phyloP scores from a whole-genome alignment of 2,113 vertebrate species.

The Perca fluviatilis region DNA sequence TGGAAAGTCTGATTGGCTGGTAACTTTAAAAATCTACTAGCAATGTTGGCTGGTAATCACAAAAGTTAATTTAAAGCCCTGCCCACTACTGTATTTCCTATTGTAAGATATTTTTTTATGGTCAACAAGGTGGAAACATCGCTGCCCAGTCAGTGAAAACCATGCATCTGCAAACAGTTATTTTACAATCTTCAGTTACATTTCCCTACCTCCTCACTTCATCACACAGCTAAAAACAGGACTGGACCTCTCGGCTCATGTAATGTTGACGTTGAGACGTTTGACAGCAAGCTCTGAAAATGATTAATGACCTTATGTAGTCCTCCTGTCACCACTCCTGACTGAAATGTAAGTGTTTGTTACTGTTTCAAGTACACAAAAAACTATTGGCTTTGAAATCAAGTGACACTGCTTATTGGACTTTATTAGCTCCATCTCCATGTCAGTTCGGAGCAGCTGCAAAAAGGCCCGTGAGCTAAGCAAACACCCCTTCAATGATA shows the following conservation, averaged over 20 bases:
- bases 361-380: conserved; percentile 28
- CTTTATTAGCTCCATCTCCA: not conserved
- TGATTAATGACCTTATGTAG: conserved; percentile 28
- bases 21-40: too few relatives aligned
- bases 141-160: too few relatives aligned
- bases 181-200: too few relatives aligned
- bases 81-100: not conserved
- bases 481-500: not conserved
- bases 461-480: not conserved
- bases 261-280: too few relatives aligned
- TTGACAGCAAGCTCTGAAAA: conserved; percentile 27
- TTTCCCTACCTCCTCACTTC: too few relatives aligned
- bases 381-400: conserved; percentile 5
- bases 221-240: too few relatives aligned
- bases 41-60: too few relatives aligned
- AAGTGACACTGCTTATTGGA: conserved; percentile 15
- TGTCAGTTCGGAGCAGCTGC: conserved; percentile 32
- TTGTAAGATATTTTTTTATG: not conserved
- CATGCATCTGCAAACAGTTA: too few relatives aligned
- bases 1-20: too few relatives aligned
- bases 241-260: too few relatives aligned
- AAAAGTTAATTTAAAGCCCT: too few relatives aligned
- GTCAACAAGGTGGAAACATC: not conserved
- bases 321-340: not conserved
- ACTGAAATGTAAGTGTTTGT: conserved; percentile 10